Evolutionary conservation across 2,113 vertebrate genomes (phyloP).

Genomic region (Myotis lucifugus): DNA sequence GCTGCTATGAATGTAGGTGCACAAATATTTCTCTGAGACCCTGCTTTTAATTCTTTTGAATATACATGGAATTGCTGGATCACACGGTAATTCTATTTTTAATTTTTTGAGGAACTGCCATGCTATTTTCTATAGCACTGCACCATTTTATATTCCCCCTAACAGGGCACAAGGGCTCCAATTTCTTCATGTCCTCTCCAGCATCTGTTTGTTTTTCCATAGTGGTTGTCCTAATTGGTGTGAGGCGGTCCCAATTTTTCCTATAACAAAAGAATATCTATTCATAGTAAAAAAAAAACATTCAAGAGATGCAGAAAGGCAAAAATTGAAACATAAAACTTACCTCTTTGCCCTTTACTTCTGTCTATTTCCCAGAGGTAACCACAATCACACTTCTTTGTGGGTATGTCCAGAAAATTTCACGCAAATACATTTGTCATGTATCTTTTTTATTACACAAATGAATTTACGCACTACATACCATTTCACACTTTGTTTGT

Average conservation of each 20-base stretch:
- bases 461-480: too few relatives aligned
- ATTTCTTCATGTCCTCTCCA: neutral
- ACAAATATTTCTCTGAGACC: neutral
- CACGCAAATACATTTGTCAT: neutral
- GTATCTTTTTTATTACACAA: neutral
- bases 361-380: neutral
- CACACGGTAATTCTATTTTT: neutral
- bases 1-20: neutral
- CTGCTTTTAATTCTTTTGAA: neutral
- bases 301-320: neutral
- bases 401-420: neutral
- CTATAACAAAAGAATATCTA: neutral
- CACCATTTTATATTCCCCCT: neutral
- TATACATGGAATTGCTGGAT: neutral
- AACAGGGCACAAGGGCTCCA: neutral
- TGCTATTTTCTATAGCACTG: neutral
- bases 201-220: neutral
- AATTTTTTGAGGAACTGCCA: neutral
- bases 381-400: neutral
- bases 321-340: neutral
- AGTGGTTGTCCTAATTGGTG: neutral
- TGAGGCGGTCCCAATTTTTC: neutral
- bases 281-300: neutral
- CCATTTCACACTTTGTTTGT: neutral
- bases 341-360: neutral